Base-by-base conservation (phyloP, 1,140 invertebrate species). In the Philopotamus ludificatus region DNA sequence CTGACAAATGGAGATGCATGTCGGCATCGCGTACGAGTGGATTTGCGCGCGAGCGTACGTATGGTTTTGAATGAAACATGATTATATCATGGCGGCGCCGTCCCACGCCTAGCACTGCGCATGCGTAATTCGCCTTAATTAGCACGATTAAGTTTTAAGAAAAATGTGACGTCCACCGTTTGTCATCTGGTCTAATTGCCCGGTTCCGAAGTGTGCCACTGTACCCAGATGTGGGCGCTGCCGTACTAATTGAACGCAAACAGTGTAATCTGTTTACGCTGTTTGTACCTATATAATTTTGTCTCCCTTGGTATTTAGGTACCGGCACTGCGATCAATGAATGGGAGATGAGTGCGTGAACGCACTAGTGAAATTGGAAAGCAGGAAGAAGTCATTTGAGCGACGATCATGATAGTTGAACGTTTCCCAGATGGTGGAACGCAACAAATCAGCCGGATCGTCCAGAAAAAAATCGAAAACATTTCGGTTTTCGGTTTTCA, bases 181-280 rank as follows among this genome's bases (percentile, higher is more conserved):
- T 57, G 22, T 63, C 61, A 63, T 63, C 51, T 44, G 28, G 34
- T 23, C 61, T 53, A 53, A 53, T 54, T 63, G n/a, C 34, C 26
- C 22, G 2, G 7, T 34, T 34, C 20, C 23, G 34, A 57, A 57
- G 53, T 57, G 53, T 57, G 34, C 16, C 53, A 57, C n/a, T 26
- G 61, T 23, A 39, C 41, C 41, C 66, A 57, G 66, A 57, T 64
- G 66, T 68, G 55, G 66, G 57, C 62, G 49, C 54, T 21, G 34
- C 25, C 44, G 28, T 28, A 45, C 66, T 68, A 68, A 68, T 68
- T 68, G 66, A 68, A 65, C 55, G 58, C 66, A 65, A 68, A 68
- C 66, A 63, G 62, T 28, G 63, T 68, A 68, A 68, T 68, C 66
- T 68, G 62, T 68, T 68, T 68, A 68, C 66, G 62, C 59, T 34